Conservation (phyloP, 2,797 vertebrate genomes). For the Nyctalus aviator region DNA sequence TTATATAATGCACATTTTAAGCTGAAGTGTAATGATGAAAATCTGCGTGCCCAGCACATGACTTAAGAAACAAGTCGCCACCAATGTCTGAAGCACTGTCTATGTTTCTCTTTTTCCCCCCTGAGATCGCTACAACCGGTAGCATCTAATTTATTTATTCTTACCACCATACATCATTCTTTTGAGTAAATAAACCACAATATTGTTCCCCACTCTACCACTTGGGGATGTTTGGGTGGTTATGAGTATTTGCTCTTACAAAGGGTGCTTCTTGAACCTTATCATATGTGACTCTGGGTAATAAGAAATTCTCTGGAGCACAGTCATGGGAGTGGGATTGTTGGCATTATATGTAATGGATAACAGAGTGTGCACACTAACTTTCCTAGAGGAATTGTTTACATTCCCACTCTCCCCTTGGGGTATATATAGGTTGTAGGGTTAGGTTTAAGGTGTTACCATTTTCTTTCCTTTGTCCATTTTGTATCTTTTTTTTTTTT, state of each 20-base stretch:
- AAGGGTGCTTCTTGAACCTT: not conserved
- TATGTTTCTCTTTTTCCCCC: accelerated
- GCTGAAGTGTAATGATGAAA: not conserved
- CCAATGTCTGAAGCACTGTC: not conserved
- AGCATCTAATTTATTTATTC: not conserved
- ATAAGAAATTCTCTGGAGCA: not conserved
- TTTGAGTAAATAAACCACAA: not conserved
- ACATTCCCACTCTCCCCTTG: not conserved
- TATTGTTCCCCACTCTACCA: not conserved
- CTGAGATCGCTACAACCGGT: not conserved
- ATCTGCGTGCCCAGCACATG: not conserved
- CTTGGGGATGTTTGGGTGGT: not conserved
- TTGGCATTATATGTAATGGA: too few species aligned
- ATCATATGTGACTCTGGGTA: not conserved
- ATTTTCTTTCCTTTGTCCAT: not conserved
- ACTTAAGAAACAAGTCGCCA: not conserved
- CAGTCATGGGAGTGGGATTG: not conserved
- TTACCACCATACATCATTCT: not conserved
- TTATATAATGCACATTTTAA: not conserved
- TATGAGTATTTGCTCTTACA: not conserved
- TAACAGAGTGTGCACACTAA: too few species aligned
- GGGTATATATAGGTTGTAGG: not conserved
- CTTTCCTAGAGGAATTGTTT: not conserved
- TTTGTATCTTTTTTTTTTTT: not conserved
- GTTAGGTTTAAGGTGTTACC: too few species aligned